phyloP scores from a whole-genome alignment of 2,797 vertebrate species.

The Cyprinella venusta region DNA sequence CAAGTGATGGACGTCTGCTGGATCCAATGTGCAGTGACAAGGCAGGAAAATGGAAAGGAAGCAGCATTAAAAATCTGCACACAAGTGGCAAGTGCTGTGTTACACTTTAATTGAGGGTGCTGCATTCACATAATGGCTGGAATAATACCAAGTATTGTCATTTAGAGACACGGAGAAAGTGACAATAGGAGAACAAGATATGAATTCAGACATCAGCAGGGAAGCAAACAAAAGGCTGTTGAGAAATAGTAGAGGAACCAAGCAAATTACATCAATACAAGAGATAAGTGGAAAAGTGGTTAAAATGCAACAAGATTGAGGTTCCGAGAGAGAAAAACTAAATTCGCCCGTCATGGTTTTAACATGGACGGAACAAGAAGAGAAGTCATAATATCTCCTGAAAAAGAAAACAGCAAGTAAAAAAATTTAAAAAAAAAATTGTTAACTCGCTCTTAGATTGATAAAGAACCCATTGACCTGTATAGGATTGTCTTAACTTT shows the following conservation, averaged over 20 bases:
- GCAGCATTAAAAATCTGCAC: conserved; percentile 62
- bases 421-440: background rate
- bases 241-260: conserved; percentile 78
- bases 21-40: conserved; percentile 39
- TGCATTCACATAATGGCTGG: conserved; percentile 61
- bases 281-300: conserved; percentile 70
- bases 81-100: conserved; percentile 70
- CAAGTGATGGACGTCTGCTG: conserved; percentile 37
- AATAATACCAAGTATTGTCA: conserved; percentile 75
- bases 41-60: conserved; percentile 63
- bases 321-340: conserved; percentile 40
- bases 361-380: conserved; percentile 47
- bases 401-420: conserved; percentile 26
- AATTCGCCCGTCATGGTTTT: conserved; percentile 53
- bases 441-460: conserved; percentile 28
- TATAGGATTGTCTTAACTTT: background rate
- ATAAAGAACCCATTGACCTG: conserved; percentile 29
- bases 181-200: conserved; percentile 74
- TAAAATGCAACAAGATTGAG: conserved; percentile 61
- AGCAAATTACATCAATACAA: conserved; percentile 65
- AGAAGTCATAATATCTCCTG: conserved; percentile 39
- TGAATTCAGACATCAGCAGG: conserved; percentile 75
- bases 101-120: conserved; percentile 75
- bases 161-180: conserved; percentile 65
- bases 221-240: conserved; percentile 73